Base-by-base conservation (phyloP, 2,888 invertebrate genomes). In the Idaea dimidiata region DNA sequence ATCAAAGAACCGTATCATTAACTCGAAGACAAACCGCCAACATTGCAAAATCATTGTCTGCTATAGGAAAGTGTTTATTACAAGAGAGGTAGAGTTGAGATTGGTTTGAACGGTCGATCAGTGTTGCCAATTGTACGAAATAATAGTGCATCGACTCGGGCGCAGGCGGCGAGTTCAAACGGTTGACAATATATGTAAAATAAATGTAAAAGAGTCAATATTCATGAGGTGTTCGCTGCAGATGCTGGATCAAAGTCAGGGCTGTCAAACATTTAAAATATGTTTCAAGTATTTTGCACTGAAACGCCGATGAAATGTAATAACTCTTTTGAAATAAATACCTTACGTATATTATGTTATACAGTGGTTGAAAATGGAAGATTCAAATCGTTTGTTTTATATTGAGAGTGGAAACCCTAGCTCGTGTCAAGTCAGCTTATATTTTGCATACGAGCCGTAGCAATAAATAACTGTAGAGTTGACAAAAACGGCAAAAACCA, bases 1-100 rank as follows among this genome's bases (percentile, higher is more conserved):
- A 85, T 88, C 88, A 89, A 88, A 89, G 83, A 76, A 76, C 84
- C 83, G 84, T 84, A 79, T 84, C 86, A 84, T 87, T 86, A 86
- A 78, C 77, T 75, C 72, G 71, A 75, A 74, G 76, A 75, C 74
- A 80, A 76, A 77, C 75, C 74, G 69, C 62, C 43, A 43, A 43
- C 10, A 8, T 43, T 70, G 71, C 73, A 71, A 66, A 61, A 59
- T 6, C 32, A 56, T 31, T 14, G 53, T 31, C 60, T 31, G 53
- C 43, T 43, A 10, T 10, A 43, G 0, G 43, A 62, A 62, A 68
- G 64, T 67, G 61, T 59, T 63, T 75, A 66, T 58, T n/a, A 16
- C 53, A 32, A 60, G 57, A 14, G 55, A 4, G 14, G 55, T 63
- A 73, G 60, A 61, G 72, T 68, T 61, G 33, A 66, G 63, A 66